Conservation (phyloP, 2,113 vertebrate species). For the Alexandromys fortis region DNA sequence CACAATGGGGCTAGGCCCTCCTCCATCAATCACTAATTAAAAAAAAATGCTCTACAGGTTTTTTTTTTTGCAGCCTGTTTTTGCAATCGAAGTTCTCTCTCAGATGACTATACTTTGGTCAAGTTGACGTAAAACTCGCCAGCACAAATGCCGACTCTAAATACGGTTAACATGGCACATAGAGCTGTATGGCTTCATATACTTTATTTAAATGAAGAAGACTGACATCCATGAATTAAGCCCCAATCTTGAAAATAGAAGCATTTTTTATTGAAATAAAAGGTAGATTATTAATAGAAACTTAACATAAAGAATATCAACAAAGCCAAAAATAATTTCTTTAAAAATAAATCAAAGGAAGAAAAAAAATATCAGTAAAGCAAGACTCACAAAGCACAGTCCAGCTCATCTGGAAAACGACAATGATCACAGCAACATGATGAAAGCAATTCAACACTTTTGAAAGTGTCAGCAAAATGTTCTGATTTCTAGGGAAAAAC, state of each 20-base stretch:
- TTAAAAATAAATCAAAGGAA: neutral
- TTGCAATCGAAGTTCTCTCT: neutral
- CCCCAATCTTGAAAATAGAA: neutral
- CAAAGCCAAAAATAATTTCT: neutral
- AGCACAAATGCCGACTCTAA: neutral
- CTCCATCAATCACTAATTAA: neutral
- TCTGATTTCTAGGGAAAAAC: neutral
- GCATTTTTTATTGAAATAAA: neutral
- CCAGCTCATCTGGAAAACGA: neutral
- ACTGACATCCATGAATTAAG: neutral
- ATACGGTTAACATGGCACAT: neutral
- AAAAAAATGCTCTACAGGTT: neutral
- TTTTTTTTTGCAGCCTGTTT: neutral
- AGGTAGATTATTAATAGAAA: slow-evolving; percentile 1
- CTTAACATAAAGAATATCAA: neutral
- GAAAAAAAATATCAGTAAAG: neutral
- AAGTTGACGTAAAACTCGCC: neutral
- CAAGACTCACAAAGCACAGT: neutral
- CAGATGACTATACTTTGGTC: neutral
- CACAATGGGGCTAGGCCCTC: neutral
- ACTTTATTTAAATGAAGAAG: neutral
- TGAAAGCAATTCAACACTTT: neutral
- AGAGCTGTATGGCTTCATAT: neutral
- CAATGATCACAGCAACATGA: neutral
- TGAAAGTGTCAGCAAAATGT: neutral